Conservation (phyloP, 2,797 vertebrate genomes). For the Sibirionetta formosa region DNA sequence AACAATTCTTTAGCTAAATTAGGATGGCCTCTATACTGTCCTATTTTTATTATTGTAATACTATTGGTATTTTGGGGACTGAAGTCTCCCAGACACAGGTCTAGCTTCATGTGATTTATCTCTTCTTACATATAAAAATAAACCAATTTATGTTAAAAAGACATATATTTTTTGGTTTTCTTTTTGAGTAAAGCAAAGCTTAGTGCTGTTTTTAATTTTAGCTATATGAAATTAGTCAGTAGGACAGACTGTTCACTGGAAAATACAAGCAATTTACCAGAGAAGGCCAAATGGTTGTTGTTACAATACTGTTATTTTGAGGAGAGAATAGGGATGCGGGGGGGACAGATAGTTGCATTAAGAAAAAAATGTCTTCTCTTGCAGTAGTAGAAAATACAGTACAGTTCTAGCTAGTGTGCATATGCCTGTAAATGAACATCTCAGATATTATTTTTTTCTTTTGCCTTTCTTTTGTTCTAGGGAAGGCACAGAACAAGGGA, state of each 20-base stretch:
- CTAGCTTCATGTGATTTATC: background rate
- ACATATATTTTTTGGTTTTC: background rate
- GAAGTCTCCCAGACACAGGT: background rate
- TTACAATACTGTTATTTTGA: background rate
- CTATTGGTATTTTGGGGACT: background rate
- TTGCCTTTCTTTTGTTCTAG: background rate
- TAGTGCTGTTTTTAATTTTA: background rate
- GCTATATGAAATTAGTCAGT: background rate
- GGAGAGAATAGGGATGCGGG: background rate
- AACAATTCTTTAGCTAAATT: constrained; percentile 44
- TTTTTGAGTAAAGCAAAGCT: background rate
- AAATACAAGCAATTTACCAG: background rate
- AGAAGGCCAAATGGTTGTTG: background rate
- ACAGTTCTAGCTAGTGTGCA: background rate
- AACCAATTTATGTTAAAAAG: background rate
- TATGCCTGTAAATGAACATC: background rate
- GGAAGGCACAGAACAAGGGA: background rate
- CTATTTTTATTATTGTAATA: constrained; percentile 4
- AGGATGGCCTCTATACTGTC: constrained; percentile 9
- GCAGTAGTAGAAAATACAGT: background rate
- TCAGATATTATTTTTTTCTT: background rate
- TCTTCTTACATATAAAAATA: background rate
- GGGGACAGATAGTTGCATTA: background rate
- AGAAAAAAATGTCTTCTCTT: background rate
- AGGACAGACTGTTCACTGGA: background rate